Evolutionary conservation across 2,113 vertebrate genomes (phyloP), one percentile per base, ranked within the genome.

Genomic region (Manacus vitellinus): DNA sequence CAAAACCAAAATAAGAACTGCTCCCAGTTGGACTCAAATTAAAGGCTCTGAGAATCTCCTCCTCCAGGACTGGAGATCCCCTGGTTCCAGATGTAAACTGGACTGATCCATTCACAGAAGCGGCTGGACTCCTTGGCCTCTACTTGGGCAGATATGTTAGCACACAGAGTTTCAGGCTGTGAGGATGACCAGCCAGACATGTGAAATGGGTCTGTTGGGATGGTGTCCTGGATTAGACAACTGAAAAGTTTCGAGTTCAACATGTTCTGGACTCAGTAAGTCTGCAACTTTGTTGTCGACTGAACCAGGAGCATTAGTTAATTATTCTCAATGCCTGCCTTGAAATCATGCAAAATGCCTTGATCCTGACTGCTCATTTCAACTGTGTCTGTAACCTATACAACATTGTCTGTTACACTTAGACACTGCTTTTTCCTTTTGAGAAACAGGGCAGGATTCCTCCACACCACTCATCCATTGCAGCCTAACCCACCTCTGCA

Each of bases 1-100:
- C 47, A 63, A 75, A 89, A 95, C 73, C 76, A 85, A 95, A 94
- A 90, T 86, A 92, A 88, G 67, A 83, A 93, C n/a, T 75, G 73
- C 70, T 93, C 58, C 49, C 70, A 85, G 74, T 58, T 91, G 87
- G 93, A 91, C 84, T 12, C 66, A 51, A 37, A 87, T 70, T 84
- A 85, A 68, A 55, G 52, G 66, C 49, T 85, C 52, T 78, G 43
- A 44, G 89, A 88, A 79, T 52, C 61, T 71, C 55, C 62, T 89
- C 46, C 72, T 81, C 47, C 19, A 35, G 30, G 33, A 78, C 12
- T 71, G 67, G 80, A 86, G 68, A 75, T 67, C 8, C 56, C 35
- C 23, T 55, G 56, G 51, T 61, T 56, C 24, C 44, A 28, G 24
- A 19, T 78, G 73, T 37, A 55, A 72, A 74, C 3, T 4, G 27